Conservation (phyloP, 2,797 vertebrate genomes). For the Sarcophilus harrisii region DNA sequence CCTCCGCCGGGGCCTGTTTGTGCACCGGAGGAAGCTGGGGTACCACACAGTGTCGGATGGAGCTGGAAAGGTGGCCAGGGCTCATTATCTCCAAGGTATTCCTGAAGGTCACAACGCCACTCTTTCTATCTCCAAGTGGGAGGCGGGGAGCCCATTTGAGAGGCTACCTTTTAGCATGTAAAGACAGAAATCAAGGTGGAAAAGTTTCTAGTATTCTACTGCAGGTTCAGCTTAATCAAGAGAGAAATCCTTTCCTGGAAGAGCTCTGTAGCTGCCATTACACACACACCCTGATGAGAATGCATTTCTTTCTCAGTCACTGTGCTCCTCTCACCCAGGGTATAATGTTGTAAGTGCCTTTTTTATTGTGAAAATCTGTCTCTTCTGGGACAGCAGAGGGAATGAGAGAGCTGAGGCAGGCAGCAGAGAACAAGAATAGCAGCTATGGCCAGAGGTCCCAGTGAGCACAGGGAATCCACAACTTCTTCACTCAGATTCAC, state of each 20-base stretch:
- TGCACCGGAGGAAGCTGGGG: neutral
- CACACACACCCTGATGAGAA: conserved; percentile 8
- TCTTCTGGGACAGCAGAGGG: neutral
- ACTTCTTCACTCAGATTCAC: neutral
- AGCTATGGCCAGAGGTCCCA: neutral
- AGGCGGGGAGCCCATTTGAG: conserved; percentile 32
- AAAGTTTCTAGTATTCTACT: conserved; percentile 37
- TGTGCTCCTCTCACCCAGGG: neutral
- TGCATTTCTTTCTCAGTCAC: neutral
- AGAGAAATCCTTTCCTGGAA: conserved; percentile 50
- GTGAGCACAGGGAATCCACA: neutral
- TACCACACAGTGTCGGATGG: conserved; percentile 18
- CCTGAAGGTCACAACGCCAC: conserved; percentile 60
- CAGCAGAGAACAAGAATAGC: neutral
- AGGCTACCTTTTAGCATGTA: neutral
- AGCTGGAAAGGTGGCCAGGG: conserved; percentile 46
- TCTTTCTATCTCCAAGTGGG: conserved; percentile 37
- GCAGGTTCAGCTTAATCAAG: conserved; percentile 52
- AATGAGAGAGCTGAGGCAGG: neutral
- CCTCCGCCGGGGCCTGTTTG: neutral
- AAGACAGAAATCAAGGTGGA: neutral
- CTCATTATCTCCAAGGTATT: conserved; percentile 69
- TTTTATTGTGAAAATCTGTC: fast-evolving
- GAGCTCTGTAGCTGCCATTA: neutral
- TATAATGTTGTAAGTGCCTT: fast-evolving